These are phyloP conservation scores for Lapara coniferarum DNA, from an alignment of 2,888 invertebrate species.

Conservation along the genomic window DNA sequence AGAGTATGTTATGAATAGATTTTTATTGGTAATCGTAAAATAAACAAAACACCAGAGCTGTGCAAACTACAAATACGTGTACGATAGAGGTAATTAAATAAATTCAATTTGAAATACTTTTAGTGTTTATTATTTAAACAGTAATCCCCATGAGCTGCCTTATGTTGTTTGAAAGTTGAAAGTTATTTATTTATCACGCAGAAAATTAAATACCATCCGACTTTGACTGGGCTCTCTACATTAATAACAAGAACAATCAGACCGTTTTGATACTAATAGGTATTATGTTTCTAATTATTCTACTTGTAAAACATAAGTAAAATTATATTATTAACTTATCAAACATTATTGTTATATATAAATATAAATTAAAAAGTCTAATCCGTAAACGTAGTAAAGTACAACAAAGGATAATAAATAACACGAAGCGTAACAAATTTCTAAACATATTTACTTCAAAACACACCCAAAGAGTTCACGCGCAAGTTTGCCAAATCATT, in stretches of 20 bases:
- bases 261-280: background rate
- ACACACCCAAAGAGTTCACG: conserved; percentile 62
- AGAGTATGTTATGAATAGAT: background rate
- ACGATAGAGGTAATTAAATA: conserved; percentile 2
- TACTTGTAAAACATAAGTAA: too few relatives aligned
- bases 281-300: too few relatives aligned
- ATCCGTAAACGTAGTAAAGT: conserved; percentile 16
- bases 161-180: background rate
- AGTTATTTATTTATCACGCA: background rate
- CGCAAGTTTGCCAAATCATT: conserved; percentile 77
- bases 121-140: background rate
- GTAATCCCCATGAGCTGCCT: background rate
- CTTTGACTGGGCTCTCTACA: background rate
- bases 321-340: too few relatives aligned
- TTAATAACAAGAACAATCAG: background rate
- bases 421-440: conserved; percentile 34
- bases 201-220: background rate
- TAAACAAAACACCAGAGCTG: background rate
- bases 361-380: background rate
- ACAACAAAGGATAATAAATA: conserved; percentile 12
- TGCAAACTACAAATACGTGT: background rate
- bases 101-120: background rate
- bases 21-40: background rate
- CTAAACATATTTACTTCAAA: conserved; percentile 47
- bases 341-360: background rate